Evolutionary conservation across 2,113 vertebrate species (phyloP).

Genomic region (Chloebia gouldiae): DNA sequence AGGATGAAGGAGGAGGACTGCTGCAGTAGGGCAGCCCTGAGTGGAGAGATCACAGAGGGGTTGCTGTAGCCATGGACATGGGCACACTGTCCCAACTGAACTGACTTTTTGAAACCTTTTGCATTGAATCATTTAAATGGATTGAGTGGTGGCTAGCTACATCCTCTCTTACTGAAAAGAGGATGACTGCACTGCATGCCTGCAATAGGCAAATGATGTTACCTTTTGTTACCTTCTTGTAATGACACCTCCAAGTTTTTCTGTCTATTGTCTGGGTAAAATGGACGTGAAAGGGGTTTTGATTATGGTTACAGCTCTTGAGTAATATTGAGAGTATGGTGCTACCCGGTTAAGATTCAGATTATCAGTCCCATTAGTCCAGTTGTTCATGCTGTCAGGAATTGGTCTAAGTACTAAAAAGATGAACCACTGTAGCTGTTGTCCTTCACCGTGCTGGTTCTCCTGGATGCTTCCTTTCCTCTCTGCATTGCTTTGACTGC

Average conservation of each 20-base stretch:
- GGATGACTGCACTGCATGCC: neutral
- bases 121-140: neutral
- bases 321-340: neutral
- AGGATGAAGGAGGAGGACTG: neutral
- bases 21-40: too few species aligned
- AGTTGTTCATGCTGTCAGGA: neutral
- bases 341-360: neutral
- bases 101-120: neutral
- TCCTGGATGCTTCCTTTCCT: neutral
- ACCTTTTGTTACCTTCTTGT: neutral
- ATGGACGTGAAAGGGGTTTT: neutral
- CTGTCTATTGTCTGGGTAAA: neutral
- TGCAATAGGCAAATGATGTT: neutral
- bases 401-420: neutral
- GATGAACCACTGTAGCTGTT: neutral
- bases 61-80: rapidly evolving
- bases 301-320: neutral
- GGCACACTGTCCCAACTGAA: neutral
- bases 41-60: too few species aligned
- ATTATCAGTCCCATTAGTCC: neutral
- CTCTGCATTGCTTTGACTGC: neutral
- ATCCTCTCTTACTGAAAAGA: neutral
- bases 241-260: neutral
- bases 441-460: neutral
- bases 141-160: neutral